Evolutionary conservation across 2,797 vertebrate genomes (phyloP).

Genomic region (Margarornis squamiger): DNA sequence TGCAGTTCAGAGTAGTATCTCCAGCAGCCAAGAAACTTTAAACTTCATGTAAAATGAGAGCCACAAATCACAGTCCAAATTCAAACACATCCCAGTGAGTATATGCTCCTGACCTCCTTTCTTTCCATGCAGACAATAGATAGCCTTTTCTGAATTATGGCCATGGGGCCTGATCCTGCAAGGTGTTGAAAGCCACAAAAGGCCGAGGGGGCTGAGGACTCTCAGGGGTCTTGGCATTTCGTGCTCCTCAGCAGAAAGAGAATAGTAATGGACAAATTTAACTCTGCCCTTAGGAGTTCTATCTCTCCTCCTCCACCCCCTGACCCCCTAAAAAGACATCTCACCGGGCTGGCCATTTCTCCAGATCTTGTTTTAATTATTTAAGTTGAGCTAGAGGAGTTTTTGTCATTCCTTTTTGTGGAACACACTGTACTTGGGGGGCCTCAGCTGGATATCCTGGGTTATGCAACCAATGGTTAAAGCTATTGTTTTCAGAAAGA

Average conservation of each 20-base stretch:
- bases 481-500: slow-evolving; percentile 39
- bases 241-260: not conserved
- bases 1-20: not conserved
- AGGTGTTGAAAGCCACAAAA: slow-evolving; percentile 27
- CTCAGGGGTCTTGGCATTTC: not conserved
- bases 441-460: slow-evolving; percentile 57
- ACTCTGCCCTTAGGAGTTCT: not conserved
- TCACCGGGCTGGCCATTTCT: not conserved
- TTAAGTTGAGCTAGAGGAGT: slow-evolving; percentile 18
- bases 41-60: not conserved
- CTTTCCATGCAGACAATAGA: slow-evolving; percentile 1
- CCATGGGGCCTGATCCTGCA: not conserved
- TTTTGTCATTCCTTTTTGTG: slow-evolving; percentile 36
- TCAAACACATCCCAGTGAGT: not conserved
- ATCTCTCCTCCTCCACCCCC: not conserved
- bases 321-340: not conserved
- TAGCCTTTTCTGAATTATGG: slow-evolving; percentile 13
- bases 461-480: slow-evolving; percentile 62
- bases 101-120: not conserved
- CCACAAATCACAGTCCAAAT: slow-evolving; percentile 5
- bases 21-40: slow-evolving; percentile 28
- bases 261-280: not conserved
- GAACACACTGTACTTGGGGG: slow-evolving; percentile 60
- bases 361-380: slow-evolving; percentile 36
- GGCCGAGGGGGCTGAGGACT: not conserved